Percentiles rank a stretch among this genome's conserved stretches.
Evolutionary conservation across 2,113 vertebrate genomes (phyloP).

Genomic region (Otus sunia): DNA sequence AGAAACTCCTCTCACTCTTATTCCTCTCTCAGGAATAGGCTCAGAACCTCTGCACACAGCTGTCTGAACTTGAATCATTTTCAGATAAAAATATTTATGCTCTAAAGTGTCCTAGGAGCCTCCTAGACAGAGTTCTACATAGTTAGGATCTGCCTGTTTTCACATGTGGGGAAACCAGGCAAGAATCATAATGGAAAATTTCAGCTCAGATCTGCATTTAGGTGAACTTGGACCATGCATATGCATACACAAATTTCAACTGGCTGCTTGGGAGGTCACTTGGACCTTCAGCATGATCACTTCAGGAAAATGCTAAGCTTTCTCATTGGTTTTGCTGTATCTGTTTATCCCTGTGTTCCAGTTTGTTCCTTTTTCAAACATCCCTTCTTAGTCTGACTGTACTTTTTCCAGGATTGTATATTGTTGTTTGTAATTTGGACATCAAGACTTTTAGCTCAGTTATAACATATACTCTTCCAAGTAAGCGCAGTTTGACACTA

Average conservation of each 20-base stretch:
- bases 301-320: not conserved
- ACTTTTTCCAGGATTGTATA: not conserved
- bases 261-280: not conserved
- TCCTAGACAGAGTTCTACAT: not conserved
- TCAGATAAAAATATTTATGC: not conserved
- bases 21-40: not conserved
- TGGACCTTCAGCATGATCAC: not conserved
- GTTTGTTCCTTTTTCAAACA: not conserved
- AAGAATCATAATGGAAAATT: constrained; percentile 41
- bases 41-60: constrained; percentile 49
- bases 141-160: constrained; percentile 18
- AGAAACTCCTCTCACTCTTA: constrained; percentile 2
- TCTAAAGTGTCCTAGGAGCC: not conserved
- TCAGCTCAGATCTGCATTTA: not conserved
- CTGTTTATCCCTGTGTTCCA: not conserved
- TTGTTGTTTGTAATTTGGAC: not conserved
- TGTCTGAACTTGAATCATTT: constrained; percentile 59
- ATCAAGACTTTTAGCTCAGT: not conserved
- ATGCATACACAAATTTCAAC: not conserved
- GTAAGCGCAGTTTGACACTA: not conserved
- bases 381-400: not conserved
- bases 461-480: not conserved
- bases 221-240: not conserved
- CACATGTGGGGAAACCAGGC: constrained; percentile 18
- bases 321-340: not conserved